Evolutionary conservation across 2,888 invertebrate genomes (phyloP), one percentile per base, ranked within the genome.

Genomic region (Tiliacea aurago): DNA sequence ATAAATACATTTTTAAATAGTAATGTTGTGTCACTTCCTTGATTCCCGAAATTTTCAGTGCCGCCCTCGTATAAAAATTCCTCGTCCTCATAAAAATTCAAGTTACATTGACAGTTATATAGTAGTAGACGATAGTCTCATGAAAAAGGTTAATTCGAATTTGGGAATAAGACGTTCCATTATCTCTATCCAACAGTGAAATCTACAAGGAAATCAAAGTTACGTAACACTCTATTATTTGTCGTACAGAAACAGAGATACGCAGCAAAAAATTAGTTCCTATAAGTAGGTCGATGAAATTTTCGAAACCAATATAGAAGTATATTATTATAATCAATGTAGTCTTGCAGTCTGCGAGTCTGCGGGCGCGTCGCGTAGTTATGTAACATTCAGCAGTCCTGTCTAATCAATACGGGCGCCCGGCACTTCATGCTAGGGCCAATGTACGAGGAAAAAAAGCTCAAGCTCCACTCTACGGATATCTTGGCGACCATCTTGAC

Each of bases 351-450:
- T 91, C 90, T 92, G 85, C 87, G 87, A 90, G 89, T 90, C 90
- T 88, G 91, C 90, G 91, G 90, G 89, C 91, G 92, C 90, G 92
- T 90, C 90, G 92, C 90, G 80, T 77, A 76, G 89, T 95, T 94
- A 95, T 91, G 88, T 95, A 95, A 95, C 93, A 90, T 91, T 91
- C 91, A 94, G 93, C 92, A 92, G 93, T 93, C 92, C 93, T 92
- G 92, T 90, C 92, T 93, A 94, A 96, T 96, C 95, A 94, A 96
- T 96, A 96, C 93, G 88, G 85, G 87, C 90, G 92, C 87, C 91
- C 91, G 91, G 89, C 92, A 93, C 93, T 93, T 91, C 91, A 90
- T 92, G 91, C 91, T 91, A 92, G 91, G 90, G 93, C 93, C 93
- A 94, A 94, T 90, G 95, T 93, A 94, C 94, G 90, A 88, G 89